These are phyloP conservation scores for Oreochromis mossambicus DNA, from an alignment of 2,797 vertebrate genomes.

Conservation along the genomic window DNA sequence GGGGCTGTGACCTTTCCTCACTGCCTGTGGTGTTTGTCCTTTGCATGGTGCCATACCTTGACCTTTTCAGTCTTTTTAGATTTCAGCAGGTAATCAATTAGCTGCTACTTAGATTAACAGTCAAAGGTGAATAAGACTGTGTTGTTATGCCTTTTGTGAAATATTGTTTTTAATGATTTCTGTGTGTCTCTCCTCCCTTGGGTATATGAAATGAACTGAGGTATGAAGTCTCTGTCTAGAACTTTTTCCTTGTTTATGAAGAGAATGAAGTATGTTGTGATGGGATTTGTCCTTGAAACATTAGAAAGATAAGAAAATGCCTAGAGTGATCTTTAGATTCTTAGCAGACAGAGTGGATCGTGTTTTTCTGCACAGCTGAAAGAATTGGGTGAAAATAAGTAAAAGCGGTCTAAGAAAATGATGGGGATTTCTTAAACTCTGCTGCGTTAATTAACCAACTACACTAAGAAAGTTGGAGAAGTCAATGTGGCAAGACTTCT, in stretches of 20 bases:
- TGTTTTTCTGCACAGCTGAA: background rate
- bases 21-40: slow-evolving; percentile 73
- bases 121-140: slow-evolving; percentile 65
- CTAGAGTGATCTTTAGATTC: slow-evolving; percentile 8
- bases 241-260: slow-evolving; percentile 9
- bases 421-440: background rate
- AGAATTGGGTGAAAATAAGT: background rate
- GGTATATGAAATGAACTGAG: slow-evolving; percentile 2
- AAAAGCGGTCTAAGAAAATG: background rate
- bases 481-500: slow-evolving; percentile 13
- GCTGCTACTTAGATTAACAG: slow-evolving; percentile 69
- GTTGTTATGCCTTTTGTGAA: slow-evolving; percentile 26
- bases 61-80: slow-evolving; percentile 76
- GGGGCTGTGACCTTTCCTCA: slow-evolving; percentile 70
- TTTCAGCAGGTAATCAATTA: slow-evolving; percentile 80
- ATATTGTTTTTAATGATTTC: slow-evolving; percentile 71
- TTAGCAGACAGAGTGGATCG: background rate
- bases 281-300: slow-evolving; percentile 58
- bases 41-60: slow-evolving; percentile 72
- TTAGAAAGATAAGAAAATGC: slow-evolving; percentile 15
- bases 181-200: slow-evolving; percentile 8
- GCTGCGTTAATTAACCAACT: slow-evolving; percentile 28
- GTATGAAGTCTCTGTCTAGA: slow-evolving; percentile 3
- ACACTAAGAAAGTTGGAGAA: slow-evolving; percentile 38
- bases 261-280: background rate